Evolutionary conservation across 2,113 vertebrate species (phyloP), one percentile per base, ranked within the genome.

Genomic region (Hepsetus odoe): DNA sequence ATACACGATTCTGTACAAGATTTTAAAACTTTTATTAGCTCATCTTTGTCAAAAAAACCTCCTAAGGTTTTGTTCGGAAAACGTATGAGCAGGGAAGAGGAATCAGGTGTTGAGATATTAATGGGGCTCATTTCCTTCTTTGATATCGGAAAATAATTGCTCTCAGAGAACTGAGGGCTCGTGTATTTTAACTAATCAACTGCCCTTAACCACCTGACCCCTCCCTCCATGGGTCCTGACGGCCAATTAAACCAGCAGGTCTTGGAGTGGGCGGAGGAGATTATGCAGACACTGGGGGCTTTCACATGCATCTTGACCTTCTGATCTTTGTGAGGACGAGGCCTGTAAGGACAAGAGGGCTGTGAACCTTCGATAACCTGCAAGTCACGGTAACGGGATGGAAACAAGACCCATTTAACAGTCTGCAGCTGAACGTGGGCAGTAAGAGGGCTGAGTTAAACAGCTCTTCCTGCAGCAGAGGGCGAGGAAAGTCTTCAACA

Each of bases 41-140:
- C 32, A 3, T 35, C 26, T 22, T 30, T 11, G 56, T 18, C n/a
- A 20, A 71, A 62, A 71, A 62, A 78, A 49, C 49, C 40, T 51
- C 42, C 38, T 56, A 22, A 35, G 33, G 44, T 46, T 67, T 56
- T 76, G 22, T 66, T 55, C 49, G 10, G 62, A 66, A 78, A 42
- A 78, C 51, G 58, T 62, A 62, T 62, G 66, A 64, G 42, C 12
- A 12, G 20, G 18, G 40, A 78, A 40, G 42, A 20, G 14, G 56
- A 61, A 40, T 71, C 40, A 71, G 56, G 67, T 62, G 32, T 18
- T 64, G 61, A 38, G 30, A 64, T 64, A 78, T 78, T 62, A 71
- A 78, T 71, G 46, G 35, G 49, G 56, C 44, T 77, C 76, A 77
- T 70, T 70, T 77, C 76, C 55, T 70, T 77, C 58, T 26, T 49